Base-by-base conservation (phyloP, 2,113 vertebrate genomes). In the Hydrochoerus hydrochaeris region DNA sequence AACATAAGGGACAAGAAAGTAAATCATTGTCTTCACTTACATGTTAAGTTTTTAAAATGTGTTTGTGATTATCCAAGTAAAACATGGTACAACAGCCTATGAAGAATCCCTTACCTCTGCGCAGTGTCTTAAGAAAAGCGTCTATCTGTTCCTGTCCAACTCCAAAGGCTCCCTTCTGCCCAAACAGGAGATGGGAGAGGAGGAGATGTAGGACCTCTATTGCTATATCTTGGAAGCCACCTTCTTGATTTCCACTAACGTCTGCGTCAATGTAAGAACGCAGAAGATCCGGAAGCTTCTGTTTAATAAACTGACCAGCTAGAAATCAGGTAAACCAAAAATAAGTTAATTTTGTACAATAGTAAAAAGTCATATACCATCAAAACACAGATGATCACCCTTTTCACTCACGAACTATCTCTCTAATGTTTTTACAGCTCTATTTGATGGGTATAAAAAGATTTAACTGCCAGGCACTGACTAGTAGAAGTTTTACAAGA, bases 161-260 rank as follows among this genome's bases (percentile, higher is more conserved):
- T 97, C 99, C 99, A 98, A 99, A 99, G 90, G 99, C 99, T 99
- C 99, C 99, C 98, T 99, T 99, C 99, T 99, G 99, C 98, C 99
- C 99, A 98, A 99, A 99, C 86, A 99, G 99, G 98, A 99, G 99
- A 99, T 99, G 99, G 98, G 99, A 99, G 98, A 99, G 99, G 97
- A 99, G 99, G 97, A 99, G 99, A 99, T 99, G 99, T 98, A 99
- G 99, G 98, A 99, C 99, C 98, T 99, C 99, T 99, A 99, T 99
- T 97, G 99, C 99, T 98, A 99, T 99, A 98, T 99, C 99, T 98
- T 99, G 99, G 99, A 99, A 99, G 99, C 99, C 99, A 99, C 99
- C 99, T 99, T 99, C 99, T 99, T 99, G 99, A 98, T 99, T 99
- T 98, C 99, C 99, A 97, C 99, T 99, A 84, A 99, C 99, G 99